Evolutionary conservation across 2,888 invertebrate genomes (phyloP), one percentile per base, ranked within the genome.

Genomic region (Pseudococcus longispinus): DNA sequence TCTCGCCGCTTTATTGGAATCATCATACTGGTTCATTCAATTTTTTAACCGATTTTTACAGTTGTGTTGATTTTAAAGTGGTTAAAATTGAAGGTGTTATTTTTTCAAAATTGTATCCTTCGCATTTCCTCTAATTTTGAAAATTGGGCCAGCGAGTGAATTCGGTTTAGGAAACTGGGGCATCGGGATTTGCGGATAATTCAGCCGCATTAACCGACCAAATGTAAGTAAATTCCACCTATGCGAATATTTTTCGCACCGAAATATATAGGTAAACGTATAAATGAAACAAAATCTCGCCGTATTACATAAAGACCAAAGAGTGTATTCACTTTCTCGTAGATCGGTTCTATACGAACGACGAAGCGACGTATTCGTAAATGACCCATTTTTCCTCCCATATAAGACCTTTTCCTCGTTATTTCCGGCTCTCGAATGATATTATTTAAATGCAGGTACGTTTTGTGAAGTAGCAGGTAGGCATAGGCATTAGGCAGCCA

Each of bases 391-490:
- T 70, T 70, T 70, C 29, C 20, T 29, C 15, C 70, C 29, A 18
- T 70, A 70, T 70, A 70, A 70, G 29, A 70, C 29, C 70, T 18
- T 70, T 70, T 70, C 32, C 70, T 70, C 29, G 29, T 70, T 70
- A 70, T 70, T 29, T 70, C 70, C 70, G 70, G 70, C 29, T 70
- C 29, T 70, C 29, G 70, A 70, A 70, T 70, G 29, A 70, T 70
- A 70, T 70, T 29, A 70, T 70, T 70, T 70, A 32, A 70, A 70
- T 70, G 29, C 32, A 13, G 15, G 60, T 60, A 2, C 15, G 65
- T 26, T 65, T 26, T 65, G 26, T 9, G 13, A 18, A 65, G 65
- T 70, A 70, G 29, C 26, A 65, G 60, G 60, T 65, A 15, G 18
- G 20, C 18, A 32, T 2, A 15, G 29, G 29, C 11, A 18, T 4